phyloP scores from a whole-genome alignment of 2,113 vertebrate species.

The Acrocephalus arundinaceus region DNA sequence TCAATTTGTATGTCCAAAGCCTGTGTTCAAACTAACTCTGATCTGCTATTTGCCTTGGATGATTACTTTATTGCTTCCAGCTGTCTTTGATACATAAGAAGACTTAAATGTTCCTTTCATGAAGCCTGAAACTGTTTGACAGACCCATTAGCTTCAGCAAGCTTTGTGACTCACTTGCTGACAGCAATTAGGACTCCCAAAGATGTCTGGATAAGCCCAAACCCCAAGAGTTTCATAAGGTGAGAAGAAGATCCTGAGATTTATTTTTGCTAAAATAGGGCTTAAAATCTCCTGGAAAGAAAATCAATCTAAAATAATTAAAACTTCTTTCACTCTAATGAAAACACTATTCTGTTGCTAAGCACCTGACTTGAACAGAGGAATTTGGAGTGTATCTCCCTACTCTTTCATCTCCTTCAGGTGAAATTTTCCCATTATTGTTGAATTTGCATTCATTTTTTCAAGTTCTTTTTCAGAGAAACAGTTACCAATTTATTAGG shows the following conservation, averaged over 20 bases:
- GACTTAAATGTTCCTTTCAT: neutral
- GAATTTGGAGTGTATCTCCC: neutral
- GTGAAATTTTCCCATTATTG: neutral
- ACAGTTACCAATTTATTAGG: neutral
- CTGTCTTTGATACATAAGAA: neutral
- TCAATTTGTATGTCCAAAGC: neutral
- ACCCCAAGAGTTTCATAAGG: neutral
- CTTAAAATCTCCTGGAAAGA: neutral
- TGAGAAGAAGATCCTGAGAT: neutral
- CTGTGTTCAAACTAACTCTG: neutral
- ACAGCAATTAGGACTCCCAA: neutral
- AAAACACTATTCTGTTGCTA: neutral
- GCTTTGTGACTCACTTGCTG: neutral
- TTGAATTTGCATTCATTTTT: neutral
- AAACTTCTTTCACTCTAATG: neutral
- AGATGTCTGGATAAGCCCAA: neutral
- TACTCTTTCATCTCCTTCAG: neutral
- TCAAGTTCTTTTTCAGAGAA: neutral
- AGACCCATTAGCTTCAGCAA: neutral
- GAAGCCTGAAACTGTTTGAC: neutral
- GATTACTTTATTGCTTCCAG: neutral
- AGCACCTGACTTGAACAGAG: neutral
- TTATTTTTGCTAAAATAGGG: neutral
- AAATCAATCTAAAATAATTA: neutral
- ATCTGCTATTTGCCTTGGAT: neutral